phyloP scores from a whole-genome alignment of 2,113 vertebrate species.

The Silurus glanis region DNA sequence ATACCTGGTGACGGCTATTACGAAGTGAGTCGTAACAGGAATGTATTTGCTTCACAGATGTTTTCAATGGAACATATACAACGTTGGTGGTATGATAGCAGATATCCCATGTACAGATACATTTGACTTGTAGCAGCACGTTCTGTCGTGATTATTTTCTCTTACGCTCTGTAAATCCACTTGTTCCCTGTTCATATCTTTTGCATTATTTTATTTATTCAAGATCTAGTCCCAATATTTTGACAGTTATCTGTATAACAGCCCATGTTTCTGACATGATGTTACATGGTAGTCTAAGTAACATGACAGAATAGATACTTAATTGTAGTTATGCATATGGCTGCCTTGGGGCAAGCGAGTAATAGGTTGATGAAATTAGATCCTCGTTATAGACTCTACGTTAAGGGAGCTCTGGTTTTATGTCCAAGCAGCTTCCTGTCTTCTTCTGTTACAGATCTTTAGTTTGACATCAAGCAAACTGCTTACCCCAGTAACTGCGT shows the following conservation, averaged over 20 bases:
- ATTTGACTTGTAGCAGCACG: not conserved
- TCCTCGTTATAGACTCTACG: not conserved
- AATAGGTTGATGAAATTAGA: slow-evolving; percentile 27
- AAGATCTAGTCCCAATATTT: not conserved
- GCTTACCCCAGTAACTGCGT: not conserved
- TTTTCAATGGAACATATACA: not conserved
- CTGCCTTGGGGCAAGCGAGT: slow-evolving; percentile 1
- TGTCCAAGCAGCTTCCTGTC: slow-evolving; percentile 26
- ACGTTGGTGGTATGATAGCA: not conserved
- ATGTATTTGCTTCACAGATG: not conserved
- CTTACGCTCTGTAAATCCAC: not conserved
- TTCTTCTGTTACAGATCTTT: slow-evolving; percentile 25
- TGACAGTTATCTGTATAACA: not conserved
- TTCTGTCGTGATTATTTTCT: not conserved
- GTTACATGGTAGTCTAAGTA: not conserved
- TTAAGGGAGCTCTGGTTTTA: slow-evolving; percentile 22
- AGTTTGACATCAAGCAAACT: slow-evolving; percentile 25
- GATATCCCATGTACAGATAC: not conserved
- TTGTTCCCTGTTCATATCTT: not conserved
- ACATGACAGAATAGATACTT: slow-evolving; percentile 3
- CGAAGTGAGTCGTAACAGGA: not conserved
- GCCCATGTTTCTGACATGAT: not conserved
- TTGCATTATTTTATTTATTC: not conserved
- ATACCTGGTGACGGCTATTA: not conserved
- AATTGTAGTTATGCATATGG: slow-evolving; percentile 12